Conservation (phyloP, 1,140 invertebrate genomes). For the Paraescarpia echinospica region DNA sequence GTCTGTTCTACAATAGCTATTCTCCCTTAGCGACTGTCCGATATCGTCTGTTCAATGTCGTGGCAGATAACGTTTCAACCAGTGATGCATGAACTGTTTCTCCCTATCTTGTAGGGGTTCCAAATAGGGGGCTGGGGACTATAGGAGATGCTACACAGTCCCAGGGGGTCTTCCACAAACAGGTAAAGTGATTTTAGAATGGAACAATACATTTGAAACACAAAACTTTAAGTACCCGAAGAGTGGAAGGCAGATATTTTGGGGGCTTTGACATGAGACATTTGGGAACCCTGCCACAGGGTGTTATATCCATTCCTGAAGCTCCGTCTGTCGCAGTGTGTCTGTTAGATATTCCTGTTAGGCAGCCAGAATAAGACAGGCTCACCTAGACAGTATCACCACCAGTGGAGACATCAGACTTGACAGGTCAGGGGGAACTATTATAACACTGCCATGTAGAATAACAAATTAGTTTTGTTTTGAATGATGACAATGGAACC, state of each 20-base stretch:
- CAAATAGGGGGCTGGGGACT: too few relatives aligned
- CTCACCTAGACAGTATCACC: background rate
- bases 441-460: background rate
- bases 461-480: conserved; percentile 2
- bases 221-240: background rate
- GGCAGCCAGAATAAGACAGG: background rate
- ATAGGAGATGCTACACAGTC: background rate
- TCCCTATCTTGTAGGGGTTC: too few relatives aligned
- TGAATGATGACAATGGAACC: background rate
- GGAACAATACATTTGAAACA: background rate
- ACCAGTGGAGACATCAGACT: background rate
- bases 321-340: background rate
- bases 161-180: background rate
- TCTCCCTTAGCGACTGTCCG: too few relatives aligned
- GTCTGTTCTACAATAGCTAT: too few relatives aligned
- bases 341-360: background rate
- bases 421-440: background rate
- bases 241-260: background rate
- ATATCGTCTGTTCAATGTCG: too few relatives aligned
- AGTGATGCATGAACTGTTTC: too few relatives aligned
- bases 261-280: background rate
- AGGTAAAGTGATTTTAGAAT: background rate
- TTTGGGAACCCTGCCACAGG: background rate
- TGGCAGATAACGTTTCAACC: too few relatives aligned
- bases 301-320: background rate